phyloP scores from a whole-genome alignment of 2,797 vertebrate genomes.

The Leptodactylus fallax region DNA sequence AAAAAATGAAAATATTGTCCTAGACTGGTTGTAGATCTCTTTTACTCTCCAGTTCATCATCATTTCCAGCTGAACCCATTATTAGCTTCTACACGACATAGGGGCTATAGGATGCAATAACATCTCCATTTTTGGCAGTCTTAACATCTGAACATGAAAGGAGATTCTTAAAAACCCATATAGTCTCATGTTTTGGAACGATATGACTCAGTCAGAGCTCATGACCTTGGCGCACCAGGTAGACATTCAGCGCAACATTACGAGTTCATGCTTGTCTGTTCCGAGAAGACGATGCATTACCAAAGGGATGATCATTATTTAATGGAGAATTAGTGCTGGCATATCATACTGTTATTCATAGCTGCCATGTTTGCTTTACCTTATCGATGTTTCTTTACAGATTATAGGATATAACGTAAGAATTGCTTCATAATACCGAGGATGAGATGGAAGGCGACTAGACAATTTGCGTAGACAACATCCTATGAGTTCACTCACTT shows the following conservation, averaged over 20 bases:
- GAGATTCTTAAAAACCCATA: background rate
- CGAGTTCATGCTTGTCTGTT: background rate
- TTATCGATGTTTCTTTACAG: background rate
- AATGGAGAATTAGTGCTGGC: slow-evolving; percentile 12
- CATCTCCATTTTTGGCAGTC: background rate
- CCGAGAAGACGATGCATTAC: background rate
- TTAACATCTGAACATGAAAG: background rate
- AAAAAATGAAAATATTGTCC: too few species aligned
- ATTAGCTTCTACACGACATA: too few species aligned
- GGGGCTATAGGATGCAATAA: background rate
- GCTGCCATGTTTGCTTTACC: background rate
- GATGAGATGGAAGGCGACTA: background rate
- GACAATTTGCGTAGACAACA: background rate
- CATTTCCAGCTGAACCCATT: too few species aligned
- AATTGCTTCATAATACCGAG: background rate
- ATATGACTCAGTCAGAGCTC: background rate
- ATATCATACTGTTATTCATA: background rate
- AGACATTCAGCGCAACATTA: background rate
- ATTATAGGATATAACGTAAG: background rate
- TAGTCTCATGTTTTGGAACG: background rate
- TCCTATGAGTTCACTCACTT: background rate
- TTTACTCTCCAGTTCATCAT: too few species aligned
- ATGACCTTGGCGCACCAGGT: background rate
- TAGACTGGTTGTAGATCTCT: too few species aligned
- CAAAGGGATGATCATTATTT: background rate